These are phyloP conservation scores for Tridacna gigas DNA, from an alignment of 2,888 invertebrate genomes.

Conservation along the genomic window DNA sequence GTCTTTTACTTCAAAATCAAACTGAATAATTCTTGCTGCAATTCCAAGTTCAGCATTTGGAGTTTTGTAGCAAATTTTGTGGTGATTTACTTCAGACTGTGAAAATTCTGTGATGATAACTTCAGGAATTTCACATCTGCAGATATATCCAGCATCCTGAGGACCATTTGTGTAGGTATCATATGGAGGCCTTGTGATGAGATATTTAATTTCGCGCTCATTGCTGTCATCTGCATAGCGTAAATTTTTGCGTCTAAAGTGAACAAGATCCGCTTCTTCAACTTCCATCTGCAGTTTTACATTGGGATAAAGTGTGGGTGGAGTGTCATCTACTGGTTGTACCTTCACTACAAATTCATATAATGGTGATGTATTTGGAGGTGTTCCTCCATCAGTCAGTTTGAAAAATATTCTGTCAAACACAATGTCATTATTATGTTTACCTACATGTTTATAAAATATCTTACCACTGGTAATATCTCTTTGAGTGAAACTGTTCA, in stretches of 20 bases:
- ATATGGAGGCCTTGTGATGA: constrained; percentile 75
- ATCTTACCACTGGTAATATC: constrained; percentile 83
- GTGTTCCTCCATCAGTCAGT: constrained; percentile 79
- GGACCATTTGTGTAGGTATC: constrained; percentile 81
- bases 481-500: constrained; percentile 81
- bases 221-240: constrained; percentile 81
- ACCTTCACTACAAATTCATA: constrained; percentile 82
- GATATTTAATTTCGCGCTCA: constrained; percentile 77
- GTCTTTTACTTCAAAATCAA: constrained; percentile 83
- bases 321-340: constrained; percentile 82
- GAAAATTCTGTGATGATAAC: constrained; percentile 76
- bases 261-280: constrained; percentile 80
- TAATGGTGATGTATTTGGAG: constrained; percentile 81
- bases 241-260: constrained; percentile 77
- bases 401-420: constrained; percentile 80
- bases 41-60: constrained; percentile 82
- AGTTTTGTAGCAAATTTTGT: constrained; percentile 83
- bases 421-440: constrained; percentile 72
- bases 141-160: constrained; percentile 79
- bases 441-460: constrained; percentile 82
- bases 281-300: constrained; percentile 81
- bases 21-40: constrained; percentile 81
- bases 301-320: constrained; percentile 80
- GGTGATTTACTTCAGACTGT: constrained; percentile 84
- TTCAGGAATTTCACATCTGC: constrained; percentile 78